Base-by-base conservation (phyloP, 2,113 vertebrate species). In the Progne subis region DNA sequence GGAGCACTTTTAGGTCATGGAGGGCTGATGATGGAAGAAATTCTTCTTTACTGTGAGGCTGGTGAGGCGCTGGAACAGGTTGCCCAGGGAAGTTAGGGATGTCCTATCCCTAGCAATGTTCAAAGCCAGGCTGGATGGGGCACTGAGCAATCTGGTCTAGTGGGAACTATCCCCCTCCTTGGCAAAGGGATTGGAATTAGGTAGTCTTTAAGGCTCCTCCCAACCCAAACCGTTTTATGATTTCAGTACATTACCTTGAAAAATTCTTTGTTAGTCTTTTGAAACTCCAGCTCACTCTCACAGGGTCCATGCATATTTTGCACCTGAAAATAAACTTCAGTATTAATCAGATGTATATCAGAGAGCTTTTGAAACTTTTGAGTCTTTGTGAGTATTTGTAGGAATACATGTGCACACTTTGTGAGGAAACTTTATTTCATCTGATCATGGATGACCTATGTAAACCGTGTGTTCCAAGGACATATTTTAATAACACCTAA, bases 171-270 rank as follows among this genome's bases (percentile, higher is more conserved):
- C 24, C n/a, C 29, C 68, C 55, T 44, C n/a, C 9, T 1, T 31
- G 29, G 18, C 12, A 65, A 32, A 44, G 26, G 31, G 18, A 1
- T 44, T 59, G 37, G 17, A 89, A 55, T 46, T 47, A 7, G 8
- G 4, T 21, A 16, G 18, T 55, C 63, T 55, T 55, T 55, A 61
- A 55, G 47, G 6, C 26, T n/a, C 18, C 18, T 82, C 26, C 47
- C 41, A 69, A 16, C 32, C 13, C 55, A 82, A 47, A 41, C 17
- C 13, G 11, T 53, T 37, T 18, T 70, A 6, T 61, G 9, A 60
- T 84, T 63, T 78, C 37, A 76, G 0, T 47, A 29, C 0, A 0
- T 63, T n/a, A 59, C 76, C 29, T 86, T 1, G 1, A 3, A 7
- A 50, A 75, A 19, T 59, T 52, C 11, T 68, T 5, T 9, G 3